phyloP scores from a whole-genome alignment of 2,797 vertebrate genomes.

The Anolis apletophallus region DNA sequence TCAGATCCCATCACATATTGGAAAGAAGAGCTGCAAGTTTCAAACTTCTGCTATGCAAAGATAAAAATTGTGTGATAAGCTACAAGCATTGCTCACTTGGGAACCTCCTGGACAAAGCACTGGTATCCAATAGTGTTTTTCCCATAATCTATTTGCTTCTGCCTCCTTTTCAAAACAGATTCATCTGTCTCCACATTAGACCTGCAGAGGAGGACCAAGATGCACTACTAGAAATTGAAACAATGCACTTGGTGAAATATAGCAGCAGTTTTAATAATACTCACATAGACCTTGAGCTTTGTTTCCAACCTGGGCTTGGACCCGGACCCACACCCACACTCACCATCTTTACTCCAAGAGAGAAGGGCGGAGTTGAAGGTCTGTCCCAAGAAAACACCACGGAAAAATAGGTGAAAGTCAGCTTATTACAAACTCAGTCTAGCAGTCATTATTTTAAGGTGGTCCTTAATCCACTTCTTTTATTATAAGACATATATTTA shows the following conservation, averaged over 20 bases:
- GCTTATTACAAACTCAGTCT: neutral
- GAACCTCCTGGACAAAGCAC: constrained; percentile 85
- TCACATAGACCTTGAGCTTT: constrained; percentile 39
- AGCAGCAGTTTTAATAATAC: neutral
- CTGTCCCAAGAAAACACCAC: constrained; percentile 1
- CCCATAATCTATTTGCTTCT: constrained; percentile 90
- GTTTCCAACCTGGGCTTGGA: constrained; percentile 40
- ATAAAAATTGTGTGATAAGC: neutral
- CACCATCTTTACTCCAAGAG: constrained; percentile 49
- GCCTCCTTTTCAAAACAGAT: constrained; percentile 79
- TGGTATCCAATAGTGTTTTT: constrained; percentile 87
- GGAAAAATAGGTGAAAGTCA: neutral
- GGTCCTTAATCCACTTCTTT: neutral
- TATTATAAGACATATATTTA: neutral
- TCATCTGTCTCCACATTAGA: constrained; percentile 84
- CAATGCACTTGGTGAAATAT: neutral
- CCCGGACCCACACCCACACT: constrained; percentile 68
- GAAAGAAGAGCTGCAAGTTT: neutral
- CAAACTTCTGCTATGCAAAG: neutral
- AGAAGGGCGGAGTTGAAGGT: neutral
- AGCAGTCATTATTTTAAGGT: neutral
- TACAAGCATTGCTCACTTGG: constrained; percentile 77
- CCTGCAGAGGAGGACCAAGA: constrained; percentile 69
- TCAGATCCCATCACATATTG: neutral
- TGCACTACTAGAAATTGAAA: neutral